These are phyloP conservation scores for Euleptes europaea DNA, from an alignment of 2,113 vertebrate genomes.

Conservation along the genomic window DNA sequence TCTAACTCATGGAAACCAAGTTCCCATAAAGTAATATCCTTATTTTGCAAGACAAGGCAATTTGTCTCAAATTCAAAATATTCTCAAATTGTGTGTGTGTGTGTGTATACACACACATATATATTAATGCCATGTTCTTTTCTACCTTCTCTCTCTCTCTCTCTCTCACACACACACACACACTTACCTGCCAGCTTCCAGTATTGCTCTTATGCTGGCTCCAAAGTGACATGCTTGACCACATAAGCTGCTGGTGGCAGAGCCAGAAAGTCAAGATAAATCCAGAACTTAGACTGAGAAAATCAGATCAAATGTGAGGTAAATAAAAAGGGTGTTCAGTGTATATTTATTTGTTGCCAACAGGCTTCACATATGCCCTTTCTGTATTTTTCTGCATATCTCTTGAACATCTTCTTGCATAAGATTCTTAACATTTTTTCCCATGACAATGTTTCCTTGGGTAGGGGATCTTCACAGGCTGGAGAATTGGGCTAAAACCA, in stretches of 20 bases:
- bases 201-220: neutral
- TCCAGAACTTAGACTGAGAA: neutral
- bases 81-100: neutral
- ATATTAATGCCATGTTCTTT: neutral
- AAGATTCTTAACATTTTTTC: neutral
- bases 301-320: neutral
- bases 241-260: neutral
- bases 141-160: neutral
- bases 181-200: too few species aligned
- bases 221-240: neutral
- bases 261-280: constrained; percentile 5
- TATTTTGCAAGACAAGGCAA: neutral
- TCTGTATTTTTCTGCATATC: neutral
- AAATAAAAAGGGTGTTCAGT: neutral
- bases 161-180: too few species aligned
- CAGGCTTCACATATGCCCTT: neutral
- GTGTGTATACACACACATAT: too few species aligned
- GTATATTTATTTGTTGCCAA: neutral
- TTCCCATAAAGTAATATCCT: neutral
- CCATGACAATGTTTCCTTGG: neutral
- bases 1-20: neutral
- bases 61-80: neutral
- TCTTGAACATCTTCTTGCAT: neutral
- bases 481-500: too few species aligned
- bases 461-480: neutral